A percentile compares a stretch with the other conserved stretches of the same genome.
phyloP scores from a whole-genome alignment of 2,113 vertebrate genomes.

The Vimba vimba region DNA sequence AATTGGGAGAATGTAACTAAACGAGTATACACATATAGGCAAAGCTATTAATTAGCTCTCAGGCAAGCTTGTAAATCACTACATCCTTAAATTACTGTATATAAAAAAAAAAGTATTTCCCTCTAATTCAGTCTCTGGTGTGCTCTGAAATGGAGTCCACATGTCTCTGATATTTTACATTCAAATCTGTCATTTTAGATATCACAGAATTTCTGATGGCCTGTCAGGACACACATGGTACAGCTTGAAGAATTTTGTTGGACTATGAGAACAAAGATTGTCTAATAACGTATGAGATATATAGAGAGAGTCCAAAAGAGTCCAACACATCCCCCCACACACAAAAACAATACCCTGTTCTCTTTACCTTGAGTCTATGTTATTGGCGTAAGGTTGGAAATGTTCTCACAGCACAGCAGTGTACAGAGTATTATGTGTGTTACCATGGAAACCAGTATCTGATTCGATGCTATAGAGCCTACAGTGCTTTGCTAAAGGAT shows the following conservation, averaged over 20 bases:
- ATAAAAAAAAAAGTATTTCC: background rate
- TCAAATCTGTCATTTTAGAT: background rate
- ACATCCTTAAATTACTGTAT: background rate
- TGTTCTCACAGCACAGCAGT: background rate
- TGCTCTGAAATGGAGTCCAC: background rate
- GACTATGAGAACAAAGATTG: background rate
- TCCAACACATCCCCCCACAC: background rate
- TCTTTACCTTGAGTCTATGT: background rate
- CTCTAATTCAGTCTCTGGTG: background rate
- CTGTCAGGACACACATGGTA: background rate
- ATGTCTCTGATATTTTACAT: conserved; percentile 5
- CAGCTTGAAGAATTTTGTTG: background rate
- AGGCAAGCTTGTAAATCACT: background rate
- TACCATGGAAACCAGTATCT: conserved; percentile 3
- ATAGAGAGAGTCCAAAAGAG: background rate
- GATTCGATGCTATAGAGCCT: background rate
- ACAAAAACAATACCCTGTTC: background rate
- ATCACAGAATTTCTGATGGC: background rate
- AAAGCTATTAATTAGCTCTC: conserved; percentile 3
- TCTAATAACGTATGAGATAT: background rate
- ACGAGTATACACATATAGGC: background rate
- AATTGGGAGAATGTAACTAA: background rate
- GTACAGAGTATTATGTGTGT: background rate
- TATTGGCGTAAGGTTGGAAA: background rate
- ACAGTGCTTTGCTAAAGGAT: background rate